Evolutionary conservation across 2,888 invertebrate species (phyloP), one percentile per base, ranked within the genome.

Genomic region (Eristalinus aeneus): DNA sequence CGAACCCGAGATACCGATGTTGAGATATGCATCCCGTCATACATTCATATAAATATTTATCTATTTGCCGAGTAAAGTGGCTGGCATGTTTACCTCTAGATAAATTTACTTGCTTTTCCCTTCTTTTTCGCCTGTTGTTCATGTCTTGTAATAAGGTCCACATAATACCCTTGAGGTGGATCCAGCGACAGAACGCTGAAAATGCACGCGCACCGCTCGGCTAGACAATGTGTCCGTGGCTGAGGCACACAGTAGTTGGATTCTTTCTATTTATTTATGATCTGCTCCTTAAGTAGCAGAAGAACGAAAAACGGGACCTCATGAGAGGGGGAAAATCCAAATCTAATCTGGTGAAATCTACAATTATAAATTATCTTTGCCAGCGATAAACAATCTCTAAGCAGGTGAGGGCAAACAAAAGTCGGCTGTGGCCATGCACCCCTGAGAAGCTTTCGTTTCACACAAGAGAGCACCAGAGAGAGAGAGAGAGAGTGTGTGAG

Each of bases 351-450:
- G 73, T 85, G 76, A 81, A 81, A 85, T 81, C 72, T 81, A 85
- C 85, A 81, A 85, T 85, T 81, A 85, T 85, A 85, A 85, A 85
- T 85, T 76, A 80, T 85, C 85, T 85, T 85, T 81, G 20, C 63
- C 73, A 81, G 46, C 16, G 81, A 85, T 85, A 81, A 85, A 81
- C 76, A 81, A 69, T 77, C 72, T 85, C 68, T 64, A 71, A 69
- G 61, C 80, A 77, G 67, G 72, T 80, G 75, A 77, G 61, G 63
- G 69, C 60, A 85, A 85, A 85, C 76, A 85, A 71, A 63, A 75
- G 12, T 12, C 34, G 34, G 12, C 46, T 34, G 22, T 76, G 56
- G n/a, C n/a, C n/a, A n/a, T n/a, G n/a, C n/a, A n/a, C n/a, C n/a
- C n/a, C n/a, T 67, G 54, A 58, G 65, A 11, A 12, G 11, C 12